Base-by-base conservation (phyloP, 2,888 invertebrate species). In the Chironomus tentans region DNA sequence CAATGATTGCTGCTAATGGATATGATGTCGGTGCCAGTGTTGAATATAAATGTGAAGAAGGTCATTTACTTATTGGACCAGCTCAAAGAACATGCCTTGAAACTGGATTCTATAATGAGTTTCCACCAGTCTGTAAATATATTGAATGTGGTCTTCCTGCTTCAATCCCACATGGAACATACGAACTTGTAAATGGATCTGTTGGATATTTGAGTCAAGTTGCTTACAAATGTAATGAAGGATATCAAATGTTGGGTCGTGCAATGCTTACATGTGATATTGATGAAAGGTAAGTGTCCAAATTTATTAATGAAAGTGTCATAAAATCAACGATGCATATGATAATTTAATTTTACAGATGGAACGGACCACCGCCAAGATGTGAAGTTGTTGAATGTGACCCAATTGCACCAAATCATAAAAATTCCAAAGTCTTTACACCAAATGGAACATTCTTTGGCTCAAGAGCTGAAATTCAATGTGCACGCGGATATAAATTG, bases 21-120 rank as follows among this genome's bases (percentile, higher is more conserved):
- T 92, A 90, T 82, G 90, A 91, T 79, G 95, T 96, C 3, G 95
- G 94, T 0, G 89, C 94, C 0, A 88, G 88, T 4, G 91, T 96
- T 70, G 91, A 94, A 81, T 95, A 95, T 84, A 85, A 88, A 46
- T 96, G 96, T 80, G 93, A 93, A 80, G 88, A 90, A 13, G 95
- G 95, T 0, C 94, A 95, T 81, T 86, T 95, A 68, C 87, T 95
- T 3, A 93, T 96, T 46, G 95, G 96, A 2, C 95, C 95, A 0
- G 88, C 91, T 0, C 88, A 89, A 5, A 87, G 96, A 80, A 92
- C 92, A 21, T 96, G 96, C 79, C 87, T 95, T 65, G 92, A 95
- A 78, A 95, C 94, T 4, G 96, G 96, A 65, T 96, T 96, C 85
- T 96, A 94, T 82, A 94, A 94, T 79, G 95, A 95, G 82, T 95